Base-by-base conservation (phyloP, 2,888 invertebrate species). In the Heliconius sara region DNA sequence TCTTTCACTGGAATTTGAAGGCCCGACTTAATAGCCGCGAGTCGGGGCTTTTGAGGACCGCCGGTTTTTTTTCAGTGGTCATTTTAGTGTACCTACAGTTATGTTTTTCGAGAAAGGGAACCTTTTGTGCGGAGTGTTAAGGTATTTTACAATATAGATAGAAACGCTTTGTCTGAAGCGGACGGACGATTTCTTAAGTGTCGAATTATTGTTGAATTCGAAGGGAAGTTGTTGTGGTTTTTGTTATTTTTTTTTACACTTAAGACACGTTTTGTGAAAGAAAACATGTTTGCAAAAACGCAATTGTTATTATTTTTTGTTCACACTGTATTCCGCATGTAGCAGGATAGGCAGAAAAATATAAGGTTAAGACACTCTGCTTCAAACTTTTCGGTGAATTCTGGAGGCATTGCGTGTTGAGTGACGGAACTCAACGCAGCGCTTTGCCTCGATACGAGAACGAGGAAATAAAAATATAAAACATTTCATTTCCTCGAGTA, bases 41-140 rank as follows among this genome's bases (percentile, higher is more conserved):
- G 84, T 81, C 83, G 82, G 80, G 60, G 78, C 84, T 83, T 85
- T 84, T 85, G 85, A 85, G 81, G 80, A 68, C 74, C 86, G 87
- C 82, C 77, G 86, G 87, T 90, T 91, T 91, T 52, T 27, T 92
- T 93, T 91, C 91, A 88, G 88, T 90, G 92, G 91, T 91, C 90
- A 92, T 86, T 92, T 91, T 87, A 85, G 85, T 81, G 82, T 83
- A 87, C 86, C 85, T 91, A 93, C 93, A 91, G 94, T 94, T 93
- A 93, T 86, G 82, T 85, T 84, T 85, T 83, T 77, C 75, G 22
- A 67, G 84, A 84, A 83, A 82, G 82, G 83, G 82, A 84, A 84
- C 84, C 89, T 88, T 91, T 93, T 81, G 81, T 93, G 91, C 91
- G 86, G 72, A 89, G 91, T 89, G 90, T 90, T 88, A 88, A 87